Conservation (phyloP, 2,888 invertebrate species). For the Clostera curtula region DNA sequence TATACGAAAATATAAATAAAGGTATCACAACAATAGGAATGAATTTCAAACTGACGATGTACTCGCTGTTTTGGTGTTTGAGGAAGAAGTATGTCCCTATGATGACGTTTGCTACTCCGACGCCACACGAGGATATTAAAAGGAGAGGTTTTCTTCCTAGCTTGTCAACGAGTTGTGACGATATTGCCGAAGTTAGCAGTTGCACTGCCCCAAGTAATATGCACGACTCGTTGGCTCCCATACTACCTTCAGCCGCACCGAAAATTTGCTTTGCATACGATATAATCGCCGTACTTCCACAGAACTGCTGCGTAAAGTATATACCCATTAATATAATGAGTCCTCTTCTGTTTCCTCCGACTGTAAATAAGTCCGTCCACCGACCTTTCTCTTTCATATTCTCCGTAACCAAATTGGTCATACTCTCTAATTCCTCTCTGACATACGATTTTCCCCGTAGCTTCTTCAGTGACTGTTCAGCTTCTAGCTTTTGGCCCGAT, state of each 20-base stretch:
- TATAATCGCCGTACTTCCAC: constrained; percentile 75
- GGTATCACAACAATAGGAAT: constrained; percentile 76
- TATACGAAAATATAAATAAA: constrained; percentile 76
- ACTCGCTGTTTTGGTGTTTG: constrained; percentile 58
- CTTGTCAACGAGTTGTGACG: constrained; percentile 75
- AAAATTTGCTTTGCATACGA: constrained; percentile 78
- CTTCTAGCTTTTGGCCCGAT: constrained; percentile 61
- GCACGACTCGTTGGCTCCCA: constrained; percentile 66
- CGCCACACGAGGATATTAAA: constrained; percentile 72
- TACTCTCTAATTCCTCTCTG: constrained; percentile 68
- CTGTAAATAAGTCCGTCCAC: constrained; percentile 61
- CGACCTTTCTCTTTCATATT: constrained; percentile 68
- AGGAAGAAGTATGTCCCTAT: constrained; percentile 74
- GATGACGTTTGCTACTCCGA: constrained; percentile 66
- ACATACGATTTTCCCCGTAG: constrained; percentile 73
- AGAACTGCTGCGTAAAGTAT: constrained; percentile 77
- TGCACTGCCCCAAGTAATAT: constrained; percentile 72
- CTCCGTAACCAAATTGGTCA: constrained; percentile 68
- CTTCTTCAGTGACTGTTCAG: constrained; percentile 70
- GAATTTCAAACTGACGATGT: constrained; percentile 63
- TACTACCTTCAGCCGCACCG: constrained; percentile 60
- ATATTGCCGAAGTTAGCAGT: constrained; percentile 70
- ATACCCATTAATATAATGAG: constrained; percentile 75
- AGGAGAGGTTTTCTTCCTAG: constrained; percentile 77
- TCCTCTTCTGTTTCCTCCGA: constrained; percentile 70